Conservation (phyloP, 2,797 vertebrate genomes). For the Coluber constrictor region DNA sequence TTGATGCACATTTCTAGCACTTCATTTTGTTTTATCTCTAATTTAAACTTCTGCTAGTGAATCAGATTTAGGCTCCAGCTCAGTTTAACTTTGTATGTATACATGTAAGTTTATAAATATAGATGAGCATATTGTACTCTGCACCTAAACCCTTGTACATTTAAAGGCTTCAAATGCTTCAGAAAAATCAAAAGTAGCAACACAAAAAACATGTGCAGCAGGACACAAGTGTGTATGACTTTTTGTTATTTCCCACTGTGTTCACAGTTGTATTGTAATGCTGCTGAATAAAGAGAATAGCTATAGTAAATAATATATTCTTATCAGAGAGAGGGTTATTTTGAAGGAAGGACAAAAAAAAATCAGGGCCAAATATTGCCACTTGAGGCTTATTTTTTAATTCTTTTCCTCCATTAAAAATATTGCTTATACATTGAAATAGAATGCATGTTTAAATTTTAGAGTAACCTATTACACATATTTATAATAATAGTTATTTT, state of each 20-base stretch:
- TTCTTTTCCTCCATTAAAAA: not conserved
- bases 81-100: not conserved
- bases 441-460: not conserved
- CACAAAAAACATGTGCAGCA: not conserved
- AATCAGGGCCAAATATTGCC: not conserved
- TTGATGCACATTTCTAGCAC: not conserved
- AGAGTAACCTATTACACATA: not conserved
- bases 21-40: not conserved
- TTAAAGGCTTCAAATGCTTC: not conserved
- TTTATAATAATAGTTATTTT: not conserved
- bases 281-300: not conserved
- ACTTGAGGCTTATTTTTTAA: not conserved
- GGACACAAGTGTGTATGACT: not conserved
- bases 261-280: not conserved
- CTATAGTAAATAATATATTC: not conserved
- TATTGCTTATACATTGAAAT: not conserved
- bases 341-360: not conserved
- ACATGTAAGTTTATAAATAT: not conserved
- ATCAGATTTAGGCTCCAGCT: not conserved
- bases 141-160: not conserved
- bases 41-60: not conserved
- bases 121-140: not conserved
- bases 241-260: not conserved
- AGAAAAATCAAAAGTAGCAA: not conserved
- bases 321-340: not conserved